phyloP scores from a whole-genome alignment of 2,113 vertebrate species.

The Plestiodon gilberti region DNA sequence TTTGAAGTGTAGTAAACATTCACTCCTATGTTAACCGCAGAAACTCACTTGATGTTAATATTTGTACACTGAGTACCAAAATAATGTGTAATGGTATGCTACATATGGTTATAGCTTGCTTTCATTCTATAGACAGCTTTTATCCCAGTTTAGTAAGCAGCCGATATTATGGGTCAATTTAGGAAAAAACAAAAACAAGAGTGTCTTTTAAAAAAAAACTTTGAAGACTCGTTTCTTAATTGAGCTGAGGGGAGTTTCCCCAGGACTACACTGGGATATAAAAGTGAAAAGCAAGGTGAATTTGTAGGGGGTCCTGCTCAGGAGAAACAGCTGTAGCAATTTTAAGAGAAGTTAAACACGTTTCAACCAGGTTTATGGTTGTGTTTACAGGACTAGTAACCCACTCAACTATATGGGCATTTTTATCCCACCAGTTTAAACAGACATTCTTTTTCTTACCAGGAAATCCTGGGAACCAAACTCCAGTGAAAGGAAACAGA shows the following conservation, averaged over 20 bases:
- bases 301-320: not conserved
- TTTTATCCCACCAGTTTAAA: not conserved
- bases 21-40: not conserved
- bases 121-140: not conserved
- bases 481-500: not conserved
- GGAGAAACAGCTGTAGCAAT: not conserved
- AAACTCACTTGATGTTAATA: not conserved
- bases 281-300: not conserved
- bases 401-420: not conserved
- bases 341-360: not conserved
- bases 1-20: not conserved
- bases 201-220: too few species aligned
- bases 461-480: not conserved
- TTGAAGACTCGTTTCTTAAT: not conserved
- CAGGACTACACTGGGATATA: not conserved
- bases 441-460: not conserved
- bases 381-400: not conserved
- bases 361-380: not conserved
- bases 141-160: not conserved
- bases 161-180: not conserved
- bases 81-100: not conserved
- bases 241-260: not conserved
- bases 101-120: not conserved
- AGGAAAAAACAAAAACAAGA: not conserved
- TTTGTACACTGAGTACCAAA: not conserved